Conservation (phyloP, 2,888 invertebrate species). For the Tenthredo mesomela region DNA sequence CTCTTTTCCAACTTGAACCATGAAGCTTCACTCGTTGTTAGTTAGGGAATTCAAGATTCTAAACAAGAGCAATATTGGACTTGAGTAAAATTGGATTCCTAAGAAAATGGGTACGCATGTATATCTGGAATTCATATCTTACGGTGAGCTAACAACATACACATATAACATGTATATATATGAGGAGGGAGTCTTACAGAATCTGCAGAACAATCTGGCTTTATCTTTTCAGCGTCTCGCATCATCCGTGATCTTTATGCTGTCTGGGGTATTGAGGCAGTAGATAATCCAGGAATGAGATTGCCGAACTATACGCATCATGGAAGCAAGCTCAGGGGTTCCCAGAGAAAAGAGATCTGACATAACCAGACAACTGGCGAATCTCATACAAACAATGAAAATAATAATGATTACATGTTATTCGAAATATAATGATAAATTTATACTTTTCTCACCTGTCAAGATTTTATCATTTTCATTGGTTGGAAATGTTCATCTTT, state of each 20-base stretch:
- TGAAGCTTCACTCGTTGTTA: neutral
- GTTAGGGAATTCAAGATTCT: neutral
- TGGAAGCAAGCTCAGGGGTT: neutral
- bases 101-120: neutral
- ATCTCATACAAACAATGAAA: neutral
- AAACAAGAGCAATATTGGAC: neutral
- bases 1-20: neutral
- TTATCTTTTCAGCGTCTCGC: constrained; percentile 23
- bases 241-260: neutral
- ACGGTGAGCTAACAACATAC: neutral
- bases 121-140: neutral
- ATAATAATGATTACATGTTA: neutral
- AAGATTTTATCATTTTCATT: neutral
- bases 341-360: neutral
- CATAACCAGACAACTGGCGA: neutral
- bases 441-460: neutral
- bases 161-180: neutral
- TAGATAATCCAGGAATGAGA: constrained; percentile 7
- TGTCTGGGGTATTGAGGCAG: neutral
- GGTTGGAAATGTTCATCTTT: neutral
- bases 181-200: neutral
- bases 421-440: neutral
- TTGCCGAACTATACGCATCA: neutral
- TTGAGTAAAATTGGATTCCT: neutral
- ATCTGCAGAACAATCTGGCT: neutral